These are phyloP conservation scores for Cuculus canorus DNA, from an alignment of 2,797 vertebrate genomes.

Conservation along the genomic window DNA sequence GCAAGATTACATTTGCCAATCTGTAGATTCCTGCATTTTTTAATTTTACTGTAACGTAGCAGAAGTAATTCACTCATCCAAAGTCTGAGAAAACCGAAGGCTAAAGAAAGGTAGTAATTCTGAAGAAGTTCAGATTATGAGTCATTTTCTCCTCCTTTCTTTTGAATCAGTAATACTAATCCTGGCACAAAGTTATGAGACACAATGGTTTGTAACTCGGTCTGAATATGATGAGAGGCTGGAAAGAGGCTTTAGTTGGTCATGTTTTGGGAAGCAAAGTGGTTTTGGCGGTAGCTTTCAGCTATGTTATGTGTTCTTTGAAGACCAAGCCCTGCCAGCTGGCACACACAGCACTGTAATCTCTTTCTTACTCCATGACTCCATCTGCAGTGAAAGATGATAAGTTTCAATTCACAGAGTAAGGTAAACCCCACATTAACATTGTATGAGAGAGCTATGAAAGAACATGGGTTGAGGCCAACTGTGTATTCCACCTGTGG, in stretches of 20 bases:
- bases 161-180: background rate
- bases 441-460: background rate
- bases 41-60: background rate
- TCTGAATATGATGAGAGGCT: background rate
- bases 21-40: background rate
- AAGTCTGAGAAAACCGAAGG: background rate
- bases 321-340: background rate
- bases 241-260: background rate
- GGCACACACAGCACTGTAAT: background rate
- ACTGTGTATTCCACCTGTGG: background rate
- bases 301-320: background rate
- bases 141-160: background rate
- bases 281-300: background rate
- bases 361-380: background rate
- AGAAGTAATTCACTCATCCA: background rate
- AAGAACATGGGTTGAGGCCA: background rate
- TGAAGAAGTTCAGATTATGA: background rate
- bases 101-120: background rate
- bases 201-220: background rate
- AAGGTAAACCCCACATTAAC: constrained; percentile 9
- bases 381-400: background rate
- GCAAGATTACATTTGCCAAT: background rate
- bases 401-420: background rate
- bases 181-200: background rate
- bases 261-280: background rate